Conservation (phyloP, 2,888 invertebrate genomes). For the Paralinhomoeus sp. region DNA sequence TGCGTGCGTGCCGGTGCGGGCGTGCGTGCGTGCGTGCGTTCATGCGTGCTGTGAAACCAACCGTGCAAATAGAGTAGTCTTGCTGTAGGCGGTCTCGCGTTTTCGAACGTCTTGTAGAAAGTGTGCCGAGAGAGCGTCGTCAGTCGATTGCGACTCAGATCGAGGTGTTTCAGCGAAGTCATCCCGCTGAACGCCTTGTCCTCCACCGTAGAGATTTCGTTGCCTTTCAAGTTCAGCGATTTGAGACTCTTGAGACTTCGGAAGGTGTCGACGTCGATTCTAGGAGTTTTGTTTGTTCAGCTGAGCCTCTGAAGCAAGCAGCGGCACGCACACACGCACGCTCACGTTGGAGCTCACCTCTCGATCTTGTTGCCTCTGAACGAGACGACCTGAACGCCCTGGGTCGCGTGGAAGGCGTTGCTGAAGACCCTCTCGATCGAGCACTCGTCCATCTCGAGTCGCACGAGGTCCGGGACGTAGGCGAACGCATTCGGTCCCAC, state of each 20-base stretch:
- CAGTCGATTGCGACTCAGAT: constrained; percentile 17
- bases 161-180: constrained; percentile 12
- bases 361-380: constrained; percentile 15
- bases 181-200: constrained; percentile 15
- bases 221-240: constrained; percentile 13
- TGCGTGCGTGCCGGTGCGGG: too few relatives aligned
- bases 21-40: too few relatives aligned
- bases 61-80: not conserved
- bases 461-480: constrained; percentile 10
- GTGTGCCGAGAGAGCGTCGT: constrained; percentile 11
- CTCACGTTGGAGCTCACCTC: too few relatives aligned
- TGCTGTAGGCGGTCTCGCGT: constrained; percentile 5
- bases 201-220: constrained; percentile 14
- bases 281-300: constrained; percentile 7
- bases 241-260: constrained; percentile 10
- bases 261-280: constrained; percentile 13
- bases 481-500: constrained; percentile 1
- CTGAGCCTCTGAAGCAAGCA: too few relatives aligned
- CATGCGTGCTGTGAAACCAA: too few relatives aligned
- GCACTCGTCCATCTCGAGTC: constrained; percentile 16
- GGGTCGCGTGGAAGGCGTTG: constrained; percentile 12
- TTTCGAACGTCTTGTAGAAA: constrained; percentile 10
- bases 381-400: constrained; percentile 13
- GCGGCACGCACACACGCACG: too few relatives aligned
- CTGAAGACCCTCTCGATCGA: constrained; percentile 12